Evolutionary conservation across 2,888 invertebrate genomes (phyloP).

Genomic region (Thymelicus sylvestris): DNA sequence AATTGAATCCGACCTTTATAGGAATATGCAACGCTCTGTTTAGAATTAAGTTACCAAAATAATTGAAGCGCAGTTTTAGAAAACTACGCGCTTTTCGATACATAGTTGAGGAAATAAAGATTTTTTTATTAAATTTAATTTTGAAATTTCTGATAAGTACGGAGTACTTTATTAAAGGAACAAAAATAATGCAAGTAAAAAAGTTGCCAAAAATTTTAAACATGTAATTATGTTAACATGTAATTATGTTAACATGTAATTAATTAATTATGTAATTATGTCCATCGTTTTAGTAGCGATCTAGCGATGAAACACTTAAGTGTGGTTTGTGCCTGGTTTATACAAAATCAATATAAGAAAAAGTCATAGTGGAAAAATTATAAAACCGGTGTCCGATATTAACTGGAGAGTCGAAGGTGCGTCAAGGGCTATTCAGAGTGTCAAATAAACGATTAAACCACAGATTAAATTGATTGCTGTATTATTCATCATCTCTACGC

Average conservation of each 20-base stretch:
- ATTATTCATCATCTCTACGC: not conserved
- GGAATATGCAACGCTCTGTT: no score
- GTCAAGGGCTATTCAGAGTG: conserved; percentile 7
- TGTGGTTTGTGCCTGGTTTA: not conserved
- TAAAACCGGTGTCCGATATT: not conserved
- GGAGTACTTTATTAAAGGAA: no score
- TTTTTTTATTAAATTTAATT: no score
- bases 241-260: not conserved
- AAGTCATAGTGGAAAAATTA: not conserved
- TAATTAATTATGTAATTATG: no score
- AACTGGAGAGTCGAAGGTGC: not conserved
- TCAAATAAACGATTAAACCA: conserved; percentile 4
- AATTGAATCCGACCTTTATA: no score
- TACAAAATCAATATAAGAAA: not conserved
- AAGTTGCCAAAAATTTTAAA: no score
- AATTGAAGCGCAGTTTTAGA: no score
- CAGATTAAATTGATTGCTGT: conserved; percentile 12
- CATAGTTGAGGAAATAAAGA: no score
- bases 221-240: not conserved
- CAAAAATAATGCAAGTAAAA: no score
- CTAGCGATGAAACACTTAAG: not conserved
- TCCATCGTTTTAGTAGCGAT: not conserved
- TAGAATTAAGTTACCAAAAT: no score
- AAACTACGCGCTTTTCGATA: no score
- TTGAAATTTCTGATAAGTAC: no score